Conservation (phyloP, 1,140 invertebrate genomes). For the Anastatus disparis region DNA sequence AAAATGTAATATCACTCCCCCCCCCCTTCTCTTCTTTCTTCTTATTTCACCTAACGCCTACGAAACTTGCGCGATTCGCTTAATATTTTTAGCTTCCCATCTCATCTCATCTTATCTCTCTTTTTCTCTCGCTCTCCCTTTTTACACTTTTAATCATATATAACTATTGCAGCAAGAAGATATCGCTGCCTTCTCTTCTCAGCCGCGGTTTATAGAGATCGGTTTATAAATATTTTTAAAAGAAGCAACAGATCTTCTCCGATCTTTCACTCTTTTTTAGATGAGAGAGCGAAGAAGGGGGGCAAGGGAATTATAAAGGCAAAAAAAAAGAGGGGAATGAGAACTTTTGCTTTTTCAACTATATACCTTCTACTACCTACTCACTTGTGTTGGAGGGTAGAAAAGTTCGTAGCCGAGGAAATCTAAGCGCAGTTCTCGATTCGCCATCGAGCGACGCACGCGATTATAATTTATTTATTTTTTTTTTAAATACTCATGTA, state of each 20-base stretch:
- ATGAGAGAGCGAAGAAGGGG: constrained; percentile 43
- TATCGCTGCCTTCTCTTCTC: too few relatives aligned
- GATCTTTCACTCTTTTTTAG: too few relatives aligned
- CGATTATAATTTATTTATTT: too few relatives aligned
- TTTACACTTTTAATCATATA: too few relatives aligned
- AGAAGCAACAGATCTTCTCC: too few relatives aligned
- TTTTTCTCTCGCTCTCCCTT: constrained; percentile 25
- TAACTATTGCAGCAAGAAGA: too few relatives aligned
- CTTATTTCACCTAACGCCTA: too few relatives aligned
- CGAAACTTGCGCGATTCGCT: constrained; percentile 39
- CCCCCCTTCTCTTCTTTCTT: not conserved
- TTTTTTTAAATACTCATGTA: too few relatives aligned
- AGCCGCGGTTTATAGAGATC: constrained; percentile 45
- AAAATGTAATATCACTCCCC: not conserved
- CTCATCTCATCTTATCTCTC: not conserved
- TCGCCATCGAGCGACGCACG: not conserved
- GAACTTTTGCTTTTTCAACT: too few relatives aligned
- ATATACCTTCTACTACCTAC: too few relatives aligned
- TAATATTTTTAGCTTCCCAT: constrained; percentile 55
- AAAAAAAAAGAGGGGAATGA: too few relatives aligned
- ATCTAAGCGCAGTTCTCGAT: constrained; percentile 52
- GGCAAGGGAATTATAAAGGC: constrained; percentile 23
- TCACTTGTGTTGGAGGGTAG: constrained; percentile 49
- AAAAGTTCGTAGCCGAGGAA: constrained; percentile 60
- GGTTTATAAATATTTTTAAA: constrained; percentile 67